Conservation (phyloP, 1,140 invertebrate species). For the Halesus radiatus region DNA sequence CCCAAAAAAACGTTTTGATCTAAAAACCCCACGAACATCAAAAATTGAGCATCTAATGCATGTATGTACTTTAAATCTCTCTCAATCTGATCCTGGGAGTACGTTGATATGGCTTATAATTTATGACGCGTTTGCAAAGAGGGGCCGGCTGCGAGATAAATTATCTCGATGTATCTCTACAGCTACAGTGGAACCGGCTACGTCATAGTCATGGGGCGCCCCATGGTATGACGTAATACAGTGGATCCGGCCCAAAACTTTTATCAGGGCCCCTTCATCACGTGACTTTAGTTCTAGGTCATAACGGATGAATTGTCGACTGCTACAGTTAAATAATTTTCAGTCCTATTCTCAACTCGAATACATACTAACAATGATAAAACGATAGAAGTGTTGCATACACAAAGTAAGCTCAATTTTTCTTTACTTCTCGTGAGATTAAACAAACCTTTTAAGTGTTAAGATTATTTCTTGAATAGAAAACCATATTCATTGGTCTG, state of each 20-base stretch:
- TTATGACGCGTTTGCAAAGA: constrained; percentile 24
- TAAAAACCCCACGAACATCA: no score
- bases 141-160: constrained; percentile 10
- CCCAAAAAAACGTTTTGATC: no score
- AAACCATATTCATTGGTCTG: no score
- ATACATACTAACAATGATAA: no score
- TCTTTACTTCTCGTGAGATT: no score
- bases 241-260: neutral
- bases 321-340: neutral
- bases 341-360: no score
- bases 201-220: neutral
- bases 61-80: neutral
- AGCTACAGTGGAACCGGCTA: neutral
- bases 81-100: neutral
- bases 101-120: neutral
- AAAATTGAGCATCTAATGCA: no score
- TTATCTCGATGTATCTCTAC: constrained; percentile 2
- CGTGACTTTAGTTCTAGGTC: constrained; percentile 21
- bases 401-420: no score
- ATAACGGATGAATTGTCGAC: constrained; percentile 10
- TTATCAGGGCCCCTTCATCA: constrained; percentile 18
- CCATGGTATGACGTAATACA: neutral
- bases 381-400: no score
- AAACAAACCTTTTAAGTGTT: no score
- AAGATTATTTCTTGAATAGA: no score